Conservation (phyloP, 2,113 vertebrate species). For the Tetrax tetrax region DNA sequence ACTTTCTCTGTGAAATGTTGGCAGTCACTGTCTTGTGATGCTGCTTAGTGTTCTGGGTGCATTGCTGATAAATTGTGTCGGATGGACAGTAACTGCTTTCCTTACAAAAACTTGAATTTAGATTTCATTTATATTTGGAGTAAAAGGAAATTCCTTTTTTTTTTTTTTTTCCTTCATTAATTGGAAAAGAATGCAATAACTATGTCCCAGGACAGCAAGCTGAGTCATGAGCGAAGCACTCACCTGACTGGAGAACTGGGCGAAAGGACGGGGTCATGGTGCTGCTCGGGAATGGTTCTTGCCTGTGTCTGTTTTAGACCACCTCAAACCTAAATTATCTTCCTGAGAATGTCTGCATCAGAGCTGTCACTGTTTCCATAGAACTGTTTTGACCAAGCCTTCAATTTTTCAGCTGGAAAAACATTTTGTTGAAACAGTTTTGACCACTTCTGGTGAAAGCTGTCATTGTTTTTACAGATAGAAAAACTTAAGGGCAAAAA, state of each 20-base stretch:
- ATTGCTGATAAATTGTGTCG: background rate
- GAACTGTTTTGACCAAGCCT: background rate
- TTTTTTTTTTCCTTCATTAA: background rate
- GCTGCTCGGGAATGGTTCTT: background rate
- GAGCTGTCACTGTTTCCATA: background rate
- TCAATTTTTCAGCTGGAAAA: background rate
- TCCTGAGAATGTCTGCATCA: background rate
- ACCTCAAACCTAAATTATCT: background rate
- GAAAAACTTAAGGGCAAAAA: background rate
- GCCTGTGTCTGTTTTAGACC: background rate
- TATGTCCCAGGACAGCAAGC: background rate
- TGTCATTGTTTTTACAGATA: background rate
- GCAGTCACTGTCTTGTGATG: background rate
- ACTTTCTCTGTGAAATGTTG: background rate
- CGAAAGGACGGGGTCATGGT: accelerated
- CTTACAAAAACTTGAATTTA: background rate
- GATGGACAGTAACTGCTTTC: background rate
- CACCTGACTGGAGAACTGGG: background rate
- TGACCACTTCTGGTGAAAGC: background rate
- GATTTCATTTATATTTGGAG: background rate
- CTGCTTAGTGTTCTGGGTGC: background rate
- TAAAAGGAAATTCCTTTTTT: background rate
- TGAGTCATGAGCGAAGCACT: background rate
- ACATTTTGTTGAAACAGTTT: background rate
- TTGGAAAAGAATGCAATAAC: background rate